phyloP scores from a whole-genome alignment of 2,797 vertebrate genomes.

The Melanitta fusca region DNA sequence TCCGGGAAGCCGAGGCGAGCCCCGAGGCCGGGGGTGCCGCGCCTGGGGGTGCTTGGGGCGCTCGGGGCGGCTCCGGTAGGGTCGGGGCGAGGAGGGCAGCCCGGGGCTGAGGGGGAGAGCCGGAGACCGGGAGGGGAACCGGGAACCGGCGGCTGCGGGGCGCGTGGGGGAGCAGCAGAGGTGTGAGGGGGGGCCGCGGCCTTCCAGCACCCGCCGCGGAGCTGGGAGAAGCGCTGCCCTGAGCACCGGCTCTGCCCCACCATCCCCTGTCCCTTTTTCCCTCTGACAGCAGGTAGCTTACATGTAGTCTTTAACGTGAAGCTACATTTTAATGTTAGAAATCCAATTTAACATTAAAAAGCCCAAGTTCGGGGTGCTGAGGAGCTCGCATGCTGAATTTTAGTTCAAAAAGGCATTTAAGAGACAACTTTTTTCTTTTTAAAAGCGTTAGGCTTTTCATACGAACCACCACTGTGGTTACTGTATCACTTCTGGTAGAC shows the following conservation, averaged over 20 bases:
- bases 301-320: too few species aligned
- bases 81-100: background rate
- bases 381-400: too few species aligned
- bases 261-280: too few species aligned
- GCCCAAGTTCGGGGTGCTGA: too few species aligned
- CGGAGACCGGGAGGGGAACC: too few species aligned
- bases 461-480: rapidly evolving
- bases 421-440: background rate
- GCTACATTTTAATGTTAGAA: too few species aligned
- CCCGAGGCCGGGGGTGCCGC: too few species aligned
- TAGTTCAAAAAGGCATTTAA: rapidly evolving
- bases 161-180: rapidly evolving
- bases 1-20: too few species aligned
- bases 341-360: too few species aligned
- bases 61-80: rapidly evolving
- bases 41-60: rapidly evolving
- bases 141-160: rapidly evolving
- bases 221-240: rapidly evolving
- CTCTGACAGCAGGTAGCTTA: too few species aligned
- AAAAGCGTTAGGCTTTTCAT: rapidly evolving
- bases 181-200: rapidly evolving
- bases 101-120: rapidly evolving
- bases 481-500: rapidly evolving
- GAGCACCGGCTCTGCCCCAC: too few species aligned
- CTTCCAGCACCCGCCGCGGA: rapidly evolving